Base-by-base conservation (phyloP, 2,113 vertebrate genomes). In the Mixornis gularis region DNA sequence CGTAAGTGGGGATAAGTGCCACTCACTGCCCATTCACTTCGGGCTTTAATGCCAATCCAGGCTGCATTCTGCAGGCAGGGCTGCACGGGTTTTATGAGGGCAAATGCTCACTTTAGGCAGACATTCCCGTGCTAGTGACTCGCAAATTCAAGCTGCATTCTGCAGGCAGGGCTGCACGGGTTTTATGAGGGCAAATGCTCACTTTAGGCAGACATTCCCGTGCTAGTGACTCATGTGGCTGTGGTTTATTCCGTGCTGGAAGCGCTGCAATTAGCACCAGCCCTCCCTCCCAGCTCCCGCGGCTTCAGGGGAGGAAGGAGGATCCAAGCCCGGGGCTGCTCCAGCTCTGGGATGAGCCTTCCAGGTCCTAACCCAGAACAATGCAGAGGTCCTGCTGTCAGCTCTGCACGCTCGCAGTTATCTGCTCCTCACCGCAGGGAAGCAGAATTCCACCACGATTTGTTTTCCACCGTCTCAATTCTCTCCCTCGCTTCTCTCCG, bases 341-440 rank as follows among this genome's bases (percentile, higher is more conserved):
- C 51, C 27, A 56, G 53, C 53, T 80, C 79, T 86, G 4, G 62
- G 87, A 32, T 58, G 53, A 93, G 58, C 91, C 87, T 86, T 63
- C 78, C 82, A 79, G 82, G 17, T 73, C 86, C 94, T 84, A 9
- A 55, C 43, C 3, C 91, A 86, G 60, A 83, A 64, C 86, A 49
- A 40, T 6, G 81, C 77, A 10, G 19, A 83, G 56, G 70, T 62
- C 29, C 87, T 73, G 74, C 88, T 92, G 60, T 25, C 48, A 59
- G 63, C 91, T 87, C 60, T 30, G 84, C 83, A 90, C 24, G 24
- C 89, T 95, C 92, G 32, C 81, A 40, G 89, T 73, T 49, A 59
- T 95, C 82, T 64, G 74, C 89, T 92, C 93, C 62, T 84, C 93
- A 81, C 94, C 17, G 24, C 88, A 56, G 93, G 93, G 92, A 93